Percentiles rank a stretch among this genome's conserved stretches.
Evolutionary conservation across 2,888 invertebrate genomes (phyloP).

Genomic region (Rutpela maculata): DNA sequence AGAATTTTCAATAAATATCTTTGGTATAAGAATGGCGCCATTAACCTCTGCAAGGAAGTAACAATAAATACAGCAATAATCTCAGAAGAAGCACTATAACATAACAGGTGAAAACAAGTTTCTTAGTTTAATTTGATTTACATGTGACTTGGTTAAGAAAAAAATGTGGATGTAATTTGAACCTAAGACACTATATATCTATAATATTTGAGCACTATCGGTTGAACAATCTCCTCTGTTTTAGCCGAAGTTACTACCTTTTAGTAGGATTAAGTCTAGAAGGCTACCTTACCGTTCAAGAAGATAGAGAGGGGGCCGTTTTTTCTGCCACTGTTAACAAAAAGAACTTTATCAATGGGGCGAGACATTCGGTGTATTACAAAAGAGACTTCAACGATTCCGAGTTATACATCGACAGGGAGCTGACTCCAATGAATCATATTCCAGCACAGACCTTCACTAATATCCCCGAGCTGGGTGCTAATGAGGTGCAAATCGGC

Average conservation of each 20-base stretch:
- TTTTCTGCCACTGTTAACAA: slow-evolving; percentile 86
- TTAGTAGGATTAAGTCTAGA: slow-evolving; percentile 88
- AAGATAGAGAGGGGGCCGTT: slow-evolving; percentile 86
- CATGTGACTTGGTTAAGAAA: no score
- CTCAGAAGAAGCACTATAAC: no score
- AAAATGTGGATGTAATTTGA: no score
- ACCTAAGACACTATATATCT: no score
- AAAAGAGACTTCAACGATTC: slow-evolving; percentile 83
- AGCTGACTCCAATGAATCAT: slow-evolving; percentile 82
- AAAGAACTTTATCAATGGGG: slow-evolving; percentile 88
- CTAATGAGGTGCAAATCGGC: slow-evolving; percentile 90
- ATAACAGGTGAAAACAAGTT: no score
- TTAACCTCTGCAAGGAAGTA: no score
- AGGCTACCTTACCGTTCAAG: slow-evolving; percentile 89
- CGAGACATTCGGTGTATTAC: slow-evolving; percentile 85
- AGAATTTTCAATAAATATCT: no score
- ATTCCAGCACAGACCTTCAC: slow-evolving; percentile 82
- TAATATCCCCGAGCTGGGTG: slow-evolving; percentile 81
- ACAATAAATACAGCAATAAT: no score
- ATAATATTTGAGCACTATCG: no score
- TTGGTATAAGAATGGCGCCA: no score
- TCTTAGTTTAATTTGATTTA: no score
- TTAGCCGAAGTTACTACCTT: slow-evolving; percentile 88
- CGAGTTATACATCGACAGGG: slow-evolving; percentile 84
- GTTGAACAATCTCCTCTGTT: background rate